Base-by-base conservation (phyloP, 2,113 vertebrate species). In the Megaptera novaeangliae region DNA sequence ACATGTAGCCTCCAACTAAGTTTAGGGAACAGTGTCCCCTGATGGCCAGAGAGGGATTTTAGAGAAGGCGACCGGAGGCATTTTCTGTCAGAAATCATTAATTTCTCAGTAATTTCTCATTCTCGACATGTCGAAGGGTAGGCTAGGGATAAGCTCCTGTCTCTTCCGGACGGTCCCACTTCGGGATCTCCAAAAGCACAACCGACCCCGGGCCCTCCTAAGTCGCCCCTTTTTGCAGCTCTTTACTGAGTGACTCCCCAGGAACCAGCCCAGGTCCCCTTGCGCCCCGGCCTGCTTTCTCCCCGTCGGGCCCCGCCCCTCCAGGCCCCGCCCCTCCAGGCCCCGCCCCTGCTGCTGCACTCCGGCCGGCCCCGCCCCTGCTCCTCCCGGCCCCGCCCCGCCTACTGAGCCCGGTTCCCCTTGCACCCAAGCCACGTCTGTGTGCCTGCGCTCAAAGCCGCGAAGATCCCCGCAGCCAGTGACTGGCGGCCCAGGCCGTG, bases 201-300 rank as follows among this genome's bases (percentile, higher is more conserved):
- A 3, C 27, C 5, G 14, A 61, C n/a, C n/a, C 25, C 2, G 8
- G 23, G 39, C 18, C 31, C 27, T 23, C 20, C 77, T n/a, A 46
- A 55, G 25, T 29, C 8, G 7, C 31, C 13, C 31, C 12, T 29
- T 57, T 44, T 11, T 31, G 20, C 8, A 36, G 12, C 39, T 27
- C 3, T 36, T 39, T 8, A 23, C 85, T 80, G n/a, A 63, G 52
- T 5, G n/a, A 72, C 1, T 27, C 18, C 59, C 27, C 39, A 17
- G 39, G 10, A 4, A n/a, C 23, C 34, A 17, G 3, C 12, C 25
- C 12, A 4, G 23, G 18, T 39, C 27, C 29, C 11, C 2, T 6
- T 0, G 31, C 1, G 1, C 1, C 3, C 23, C 2, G 25, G 18
- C 14, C 5, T 0, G 34, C 1, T 8, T 12, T 9, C 3, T 8